These are phyloP conservation scores for Alloscopus bannaensis DNA, from an alignment of 2,888 invertebrate genomes.

Conservation along the genomic window DNA sequence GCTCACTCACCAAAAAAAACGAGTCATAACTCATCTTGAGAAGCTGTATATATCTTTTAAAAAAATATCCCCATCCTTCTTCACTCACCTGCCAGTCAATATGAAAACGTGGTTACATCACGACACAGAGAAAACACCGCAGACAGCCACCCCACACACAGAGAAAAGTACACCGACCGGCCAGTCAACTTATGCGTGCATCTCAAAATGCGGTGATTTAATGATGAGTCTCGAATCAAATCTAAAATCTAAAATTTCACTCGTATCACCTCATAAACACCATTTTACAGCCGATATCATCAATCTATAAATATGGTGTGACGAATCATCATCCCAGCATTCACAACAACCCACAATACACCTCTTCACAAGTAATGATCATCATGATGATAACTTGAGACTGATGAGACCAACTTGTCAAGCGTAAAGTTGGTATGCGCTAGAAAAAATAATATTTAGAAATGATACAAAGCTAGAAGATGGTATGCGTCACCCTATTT, in stretches of 20 bases:
- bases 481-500: neutral
- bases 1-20: slow-evolving; percentile 33
- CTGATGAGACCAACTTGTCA: slow-evolving; percentile 16
- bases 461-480: slow-evolving; percentile 11
- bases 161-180: slow-evolving; percentile 11
- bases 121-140: too few species aligned
- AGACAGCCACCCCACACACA: neutral
- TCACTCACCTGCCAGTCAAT: slow-evolving; percentile 13
- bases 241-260: too few species aligned
- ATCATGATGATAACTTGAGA: slow-evolving; percentile 14
- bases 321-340: slow-evolving; percentile 19
- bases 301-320: slow-evolving; percentile 28
- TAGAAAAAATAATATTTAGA: too few species aligned
- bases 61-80: neutral
- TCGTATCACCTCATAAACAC: too few species aligned
- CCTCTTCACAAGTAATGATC: neutral
- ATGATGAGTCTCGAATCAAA: too few species aligned
- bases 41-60: slow-evolving; percentile 22
- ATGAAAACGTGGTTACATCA: too few species aligned
- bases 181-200: too few species aligned
- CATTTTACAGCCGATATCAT: too few species aligned
- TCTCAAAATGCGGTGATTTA: too few species aligned
- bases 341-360: neutral
- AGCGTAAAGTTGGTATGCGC: too few species aligned
- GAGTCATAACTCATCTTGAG: slow-evolving; percentile 22